A percentile compares a stretch with the other conserved stretches of the same genome.
Evolutionary conservation across 2,113 vertebrate genomes (phyloP).

Genomic region (Orientallactaga bullata): DNA sequence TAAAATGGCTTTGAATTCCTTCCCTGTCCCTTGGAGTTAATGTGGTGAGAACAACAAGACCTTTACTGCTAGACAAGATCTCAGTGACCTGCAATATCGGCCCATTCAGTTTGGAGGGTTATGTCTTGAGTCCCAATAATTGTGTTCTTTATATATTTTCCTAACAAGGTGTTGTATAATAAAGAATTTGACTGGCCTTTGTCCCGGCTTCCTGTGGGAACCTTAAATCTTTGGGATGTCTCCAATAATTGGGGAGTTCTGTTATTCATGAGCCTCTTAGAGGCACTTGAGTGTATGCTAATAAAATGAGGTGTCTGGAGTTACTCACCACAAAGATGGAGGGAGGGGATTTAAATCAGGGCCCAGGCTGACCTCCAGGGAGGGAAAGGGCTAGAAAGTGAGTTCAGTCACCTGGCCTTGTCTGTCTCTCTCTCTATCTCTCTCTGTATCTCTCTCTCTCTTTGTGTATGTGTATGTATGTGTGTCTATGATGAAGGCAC

Average conservation of each 20-base stretch:
- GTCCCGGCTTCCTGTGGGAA: background rate
- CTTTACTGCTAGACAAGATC: rapidly evolving
- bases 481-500: no score
- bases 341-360: rapidly evolving
- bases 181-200: background rate
- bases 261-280: background rate
- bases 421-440: no score
- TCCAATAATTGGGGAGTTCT: background rate
- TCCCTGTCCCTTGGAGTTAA: rapidly evolving
- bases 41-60: rapidly evolving
- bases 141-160: no score
- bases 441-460: no score
- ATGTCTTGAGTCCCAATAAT: background rate
- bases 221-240: background rate
- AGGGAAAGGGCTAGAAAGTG: rapidly evolving
- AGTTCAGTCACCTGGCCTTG: no score
- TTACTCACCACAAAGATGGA: background rate
- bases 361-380: background rate
- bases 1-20: background rate
- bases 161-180: background rate
- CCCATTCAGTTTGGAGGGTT: rapidly evolving
- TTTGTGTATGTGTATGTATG: no score
- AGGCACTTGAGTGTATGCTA: background rate
- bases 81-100: no score
- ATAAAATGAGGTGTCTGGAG: background rate